phyloP scores from a whole-genome alignment of 2,888 invertebrate genomes.

The Drosophila lutescens region DNA sequence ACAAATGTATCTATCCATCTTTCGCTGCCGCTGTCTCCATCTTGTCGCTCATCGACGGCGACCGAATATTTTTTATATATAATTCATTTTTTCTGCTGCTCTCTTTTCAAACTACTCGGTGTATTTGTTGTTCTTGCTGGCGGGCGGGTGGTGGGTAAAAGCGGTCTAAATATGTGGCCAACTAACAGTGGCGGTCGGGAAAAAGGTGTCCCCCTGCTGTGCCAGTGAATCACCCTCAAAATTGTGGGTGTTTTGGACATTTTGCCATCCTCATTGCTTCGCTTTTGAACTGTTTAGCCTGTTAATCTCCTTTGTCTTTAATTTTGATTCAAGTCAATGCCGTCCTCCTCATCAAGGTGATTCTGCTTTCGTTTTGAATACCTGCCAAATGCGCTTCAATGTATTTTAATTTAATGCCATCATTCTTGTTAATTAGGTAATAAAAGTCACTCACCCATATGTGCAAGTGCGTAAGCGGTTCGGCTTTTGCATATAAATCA shows the following conservation, averaged over 20 bases:
- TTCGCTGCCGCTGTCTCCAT: conserved; percentile 52
- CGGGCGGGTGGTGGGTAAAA: conserved; percentile 34
- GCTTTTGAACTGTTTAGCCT: conserved; percentile 21
- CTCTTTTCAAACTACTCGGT: conserved; percentile 42
- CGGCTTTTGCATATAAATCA: conserved; percentile 19
- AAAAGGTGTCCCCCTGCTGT: conserved; percentile 24
- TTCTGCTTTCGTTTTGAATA: conserved; percentile 25
- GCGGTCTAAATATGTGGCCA: conserved; percentile 56
- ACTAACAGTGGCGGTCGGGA: conserved; percentile 51
- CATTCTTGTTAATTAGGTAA: conserved; percentile 43
- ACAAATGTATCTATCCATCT: conserved; percentile 54
- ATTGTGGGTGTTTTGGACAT: neutral
- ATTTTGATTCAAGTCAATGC: conserved; percentile 3
- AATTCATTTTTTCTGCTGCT: conserved; percentile 31
- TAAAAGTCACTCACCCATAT: conserved; percentile 34
- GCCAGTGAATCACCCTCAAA: conserved; percentile 36
- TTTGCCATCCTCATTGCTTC: neutral
- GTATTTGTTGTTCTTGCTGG: conserved; percentile 32
- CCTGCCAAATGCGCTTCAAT: conserved; percentile 37
- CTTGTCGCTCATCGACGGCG: conserved; percentile 66
- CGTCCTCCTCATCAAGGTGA: neutral
- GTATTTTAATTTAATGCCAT: conserved; percentile 29
- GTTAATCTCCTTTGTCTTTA: conserved; percentile 16
- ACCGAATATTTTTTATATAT: conserved; percentile 55
- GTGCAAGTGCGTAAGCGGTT: conserved; percentile 34